Percentiles rank a stretch among this genome's conserved stretches.
These are phyloP conservation scores for Apodemus speciosus DNA, from an alignment of 2,113 vertebrate species.

Conservation along the genomic window DNA sequence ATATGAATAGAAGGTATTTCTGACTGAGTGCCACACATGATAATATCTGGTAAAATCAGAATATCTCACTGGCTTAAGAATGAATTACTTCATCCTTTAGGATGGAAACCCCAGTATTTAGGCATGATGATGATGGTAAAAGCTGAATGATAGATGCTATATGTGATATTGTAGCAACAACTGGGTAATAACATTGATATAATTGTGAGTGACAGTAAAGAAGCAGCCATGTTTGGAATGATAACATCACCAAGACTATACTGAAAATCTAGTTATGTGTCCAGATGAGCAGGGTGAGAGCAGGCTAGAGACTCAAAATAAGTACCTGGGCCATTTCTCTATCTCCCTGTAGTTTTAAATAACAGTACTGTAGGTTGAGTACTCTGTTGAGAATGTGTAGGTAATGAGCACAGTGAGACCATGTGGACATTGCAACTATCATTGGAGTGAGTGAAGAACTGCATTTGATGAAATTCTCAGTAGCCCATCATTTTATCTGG, in stretches of 20 bases:
- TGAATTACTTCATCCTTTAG: not conserved
- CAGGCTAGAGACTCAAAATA: not conserved
- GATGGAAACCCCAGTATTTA: not conserved
- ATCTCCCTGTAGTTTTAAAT: slow-evolving; percentile 25
- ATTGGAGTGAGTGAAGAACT: not conserved
- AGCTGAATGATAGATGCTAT: not conserved
- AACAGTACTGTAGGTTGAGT: not conserved
- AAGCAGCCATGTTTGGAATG: not conserved
- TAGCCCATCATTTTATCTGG: slow-evolving; percentile 27
- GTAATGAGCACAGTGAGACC: not conserved
- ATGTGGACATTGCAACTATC: not conserved
- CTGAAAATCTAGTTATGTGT: not conserved
- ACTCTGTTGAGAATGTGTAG: not conserved
- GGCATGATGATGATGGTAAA: not conserved
- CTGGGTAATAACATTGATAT: not conserved
- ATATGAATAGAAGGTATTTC: not conserved
- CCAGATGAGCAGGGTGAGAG: not conserved
- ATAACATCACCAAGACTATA: not conserved
- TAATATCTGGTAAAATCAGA: not conserved
- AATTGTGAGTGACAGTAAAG: not conserved
- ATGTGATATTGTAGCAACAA: not conserved
- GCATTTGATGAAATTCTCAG: not conserved
- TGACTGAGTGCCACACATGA: not conserved
- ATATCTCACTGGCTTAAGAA: not conserved
- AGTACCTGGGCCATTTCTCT: not conserved